Evolutionary conservation across 2,797 vertebrate genomes (phyloP), one percentile per base, ranked within the genome.

Genomic region (Cottoperca gobio): DNA sequence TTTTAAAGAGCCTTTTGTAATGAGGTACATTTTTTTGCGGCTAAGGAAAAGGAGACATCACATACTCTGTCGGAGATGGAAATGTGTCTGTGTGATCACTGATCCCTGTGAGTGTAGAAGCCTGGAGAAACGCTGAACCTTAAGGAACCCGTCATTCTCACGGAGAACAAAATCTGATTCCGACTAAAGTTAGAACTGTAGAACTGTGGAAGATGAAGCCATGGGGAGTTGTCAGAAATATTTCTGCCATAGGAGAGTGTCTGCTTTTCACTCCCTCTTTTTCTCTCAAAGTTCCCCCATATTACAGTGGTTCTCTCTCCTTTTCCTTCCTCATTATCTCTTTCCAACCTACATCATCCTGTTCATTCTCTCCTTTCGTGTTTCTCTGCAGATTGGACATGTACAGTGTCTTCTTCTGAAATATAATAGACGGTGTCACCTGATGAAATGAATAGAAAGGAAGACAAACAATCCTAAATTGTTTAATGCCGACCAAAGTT

Each of bases 71-170:
- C 71, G 65, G 64, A 79, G 82, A 85, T 79, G 66, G 70, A 88
- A 83, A 88, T 78, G 64, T 79, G 76, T 73, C 79, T 85, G 66
- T 88, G 65, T 81, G 87, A 89, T 91, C 80, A 77, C 43, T 48
- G 70, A 74, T 84, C 79, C 81, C 62, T 78, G 72, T 60, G 80
- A 80, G 79, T 76, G 64, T 43, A 70, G 76, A 86, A 76, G 83
- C 86, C 87, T 35, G 37, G 54, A 86, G 83, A 86, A 84, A 88
- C 1, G 31, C 68, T 78, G 70, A 73, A 89, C 85, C 76, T 80
- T 53, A 81, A 89, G 76, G 54, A 78, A 79, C 73, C 75, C 16
- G 8, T 84, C 67, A 81, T 62, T 79, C 76, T 81, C 19, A 6
- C 2, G 16, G 33, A 49, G 72, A 86, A 79, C 57, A 73, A 84